Base-by-base conservation (phyloP, 2,797 vertebrate species). In the Gallinago stenura region DNA sequence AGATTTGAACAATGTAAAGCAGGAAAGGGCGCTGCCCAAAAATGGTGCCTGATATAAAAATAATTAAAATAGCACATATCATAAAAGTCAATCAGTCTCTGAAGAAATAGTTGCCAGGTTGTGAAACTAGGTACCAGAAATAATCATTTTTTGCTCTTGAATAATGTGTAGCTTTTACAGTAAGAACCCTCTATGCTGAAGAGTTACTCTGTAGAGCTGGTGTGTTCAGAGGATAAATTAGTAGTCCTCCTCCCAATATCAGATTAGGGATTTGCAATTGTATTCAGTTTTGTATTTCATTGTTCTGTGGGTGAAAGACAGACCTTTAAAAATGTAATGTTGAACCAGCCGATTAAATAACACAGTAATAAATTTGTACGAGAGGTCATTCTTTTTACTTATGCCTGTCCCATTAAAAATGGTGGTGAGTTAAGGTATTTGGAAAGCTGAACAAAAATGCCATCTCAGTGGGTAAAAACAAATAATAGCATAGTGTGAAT, bases 321-420 rank as follows among this genome's bases (percentile, higher is more conserved):
- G 45, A 53, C 41, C 15, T 80, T 90, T 83, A 66, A 90, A 83
- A 81, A 89, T 3, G 13, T 89, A 9, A 13, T 80, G 4, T 77
- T 93, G 45, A 93, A 65, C 14, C 28, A 77, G 20, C 57, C 79
- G 56, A 79, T 87, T 90, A 93, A 86, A 61, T 65, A 80, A 3
- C 53, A 62, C 51, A 4, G 43, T 46, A 77, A 46, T 69, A 89
- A 54, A 87, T 76, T 91, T 87, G 20, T 83, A 58, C n/a, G 31
- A 70, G 51, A 87, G 4, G 33, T 83, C 91, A 65, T 82, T 95
- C 24, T 70, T 88, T 87, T 83, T 75, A 77, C 57, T 91, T 77
- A 41, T 72, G 30, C 16, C 18, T 20, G 20, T 50, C 37, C 84
- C 72, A 45, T 86, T 93, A 90, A 93, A 97, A 96, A 84, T 65